These are phyloP conservation scores for Hyalella azteca DNA, from an alignment of 2,888 invertebrate genomes.

Conservation along the genomic window DNA sequence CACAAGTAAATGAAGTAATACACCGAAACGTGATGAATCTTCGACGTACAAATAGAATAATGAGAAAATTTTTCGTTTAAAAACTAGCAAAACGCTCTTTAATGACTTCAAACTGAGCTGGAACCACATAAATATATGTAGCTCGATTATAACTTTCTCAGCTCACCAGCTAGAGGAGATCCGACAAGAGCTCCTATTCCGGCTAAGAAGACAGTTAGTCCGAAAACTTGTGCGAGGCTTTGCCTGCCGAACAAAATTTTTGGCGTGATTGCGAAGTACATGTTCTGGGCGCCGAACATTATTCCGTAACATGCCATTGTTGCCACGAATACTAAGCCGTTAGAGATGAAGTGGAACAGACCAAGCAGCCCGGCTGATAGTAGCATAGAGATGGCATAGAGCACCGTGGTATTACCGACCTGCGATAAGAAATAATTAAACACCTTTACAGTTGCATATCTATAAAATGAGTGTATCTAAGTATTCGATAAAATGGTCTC, in stretches of 20 bases:
- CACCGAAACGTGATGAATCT: background rate
- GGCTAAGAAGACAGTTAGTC: constrained; percentile 59
- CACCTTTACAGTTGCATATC: background rate
- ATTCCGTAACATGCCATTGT: constrained; percentile 56
- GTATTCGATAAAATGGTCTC: background rate
- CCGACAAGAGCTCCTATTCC: constrained; percentile 59
- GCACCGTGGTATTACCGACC: constrained; percentile 42
- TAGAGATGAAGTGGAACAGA: constrained; percentile 44
- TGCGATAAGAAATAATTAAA: constrained; percentile 20
- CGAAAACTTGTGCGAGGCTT: constrained; percentile 58
- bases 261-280: constrained; percentile 59
- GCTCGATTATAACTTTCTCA: background rate
- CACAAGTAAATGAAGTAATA: background rate
- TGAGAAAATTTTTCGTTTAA: background rate
- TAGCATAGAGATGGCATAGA: constrained; percentile 39
- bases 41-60: background rate
- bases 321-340: constrained; percentile 46
- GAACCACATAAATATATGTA: background rate
- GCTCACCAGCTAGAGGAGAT: constrained; percentile 59
- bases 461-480: background rate
- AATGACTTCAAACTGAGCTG: background rate
- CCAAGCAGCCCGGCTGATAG: constrained; percentile 53
- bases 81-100: background rate
- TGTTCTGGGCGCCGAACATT: constrained; percentile 59
- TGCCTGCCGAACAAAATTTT: constrained; percentile 57